A percentile compares a stretch with the other conserved stretches of the same genome.
Conservation (phyloP, 2,797 vertebrate species). For the Poecilia wingei region DNA sequence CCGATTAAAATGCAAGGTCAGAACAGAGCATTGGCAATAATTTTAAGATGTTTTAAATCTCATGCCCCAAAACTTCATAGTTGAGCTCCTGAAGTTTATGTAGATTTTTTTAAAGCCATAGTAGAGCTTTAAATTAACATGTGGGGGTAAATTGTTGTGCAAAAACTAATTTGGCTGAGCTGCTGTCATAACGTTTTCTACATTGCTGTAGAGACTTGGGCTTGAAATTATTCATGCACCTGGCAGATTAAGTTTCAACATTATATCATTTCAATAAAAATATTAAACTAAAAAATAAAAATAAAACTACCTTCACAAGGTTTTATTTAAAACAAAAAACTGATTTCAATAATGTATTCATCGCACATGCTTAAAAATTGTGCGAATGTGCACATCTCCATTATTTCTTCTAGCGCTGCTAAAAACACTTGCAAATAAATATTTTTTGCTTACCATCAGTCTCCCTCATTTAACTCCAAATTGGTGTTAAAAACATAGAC, state of each 20-base stretch:
- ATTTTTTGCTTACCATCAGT: neutral
- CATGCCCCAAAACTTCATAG: neutral
- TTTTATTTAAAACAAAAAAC: neutral
- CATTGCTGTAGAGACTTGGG: neutral
- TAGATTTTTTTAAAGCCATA: neutral
- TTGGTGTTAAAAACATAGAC: neutral
- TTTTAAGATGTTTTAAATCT: conserved; percentile 33
- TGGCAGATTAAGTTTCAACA: neutral
- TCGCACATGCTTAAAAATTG: neutral
- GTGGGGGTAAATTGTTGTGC: neutral
- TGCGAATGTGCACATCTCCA: neutral
- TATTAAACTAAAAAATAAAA: neutral
- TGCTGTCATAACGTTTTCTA: neutral
- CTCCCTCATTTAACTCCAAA: neutral
- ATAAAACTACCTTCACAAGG: neutral
- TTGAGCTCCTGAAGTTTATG: conserved; percentile 4
- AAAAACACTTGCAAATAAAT: neutral
- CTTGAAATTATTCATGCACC: neutral
- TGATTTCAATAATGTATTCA: neutral
- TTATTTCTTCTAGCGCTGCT: neutral
- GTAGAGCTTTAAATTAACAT: neutral
- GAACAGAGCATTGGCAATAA: conserved; percentile 29
- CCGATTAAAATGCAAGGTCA: conserved; percentile 51
- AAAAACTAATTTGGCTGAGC: neutral
- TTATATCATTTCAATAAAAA: neutral